phyloP scores from a whole-genome alignment of 2,113 vertebrate genomes.

The Felis chaus region DNA sequence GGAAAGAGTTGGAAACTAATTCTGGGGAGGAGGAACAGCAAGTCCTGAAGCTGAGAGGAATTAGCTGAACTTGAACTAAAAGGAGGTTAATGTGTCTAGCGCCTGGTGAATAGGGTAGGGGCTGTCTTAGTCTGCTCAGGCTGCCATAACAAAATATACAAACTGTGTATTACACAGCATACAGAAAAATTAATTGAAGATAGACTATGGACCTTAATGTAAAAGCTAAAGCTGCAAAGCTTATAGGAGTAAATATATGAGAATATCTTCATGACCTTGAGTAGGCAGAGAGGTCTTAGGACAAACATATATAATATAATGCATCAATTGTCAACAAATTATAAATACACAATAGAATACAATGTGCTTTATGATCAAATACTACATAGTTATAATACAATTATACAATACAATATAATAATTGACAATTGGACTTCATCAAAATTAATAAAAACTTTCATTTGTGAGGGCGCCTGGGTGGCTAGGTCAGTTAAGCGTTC shows the following conservation, averaged over 20 bases:
- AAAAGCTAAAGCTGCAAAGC: background rate
- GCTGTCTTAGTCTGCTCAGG: background rate
- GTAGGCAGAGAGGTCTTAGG: background rate
- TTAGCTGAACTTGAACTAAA: background rate
- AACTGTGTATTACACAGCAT: background rate
- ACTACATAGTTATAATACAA: background rate
- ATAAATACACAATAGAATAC: background rate
- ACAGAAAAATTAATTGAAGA: background rate
- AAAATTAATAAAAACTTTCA: background rate
- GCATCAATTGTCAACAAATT: background rate
- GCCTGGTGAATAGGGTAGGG: fast-evolving
- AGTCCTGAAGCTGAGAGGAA: background rate
- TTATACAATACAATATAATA: background rate
- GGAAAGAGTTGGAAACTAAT: background rate
- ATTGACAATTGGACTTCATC: background rate
- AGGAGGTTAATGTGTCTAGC: too few relatives aligned
- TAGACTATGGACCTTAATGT: background rate
- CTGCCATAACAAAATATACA: background rate
- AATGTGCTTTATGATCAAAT: background rate
- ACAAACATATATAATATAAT: background rate
- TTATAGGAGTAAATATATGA: background rate
- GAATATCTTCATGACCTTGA: background rate
- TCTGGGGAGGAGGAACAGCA: background rate
- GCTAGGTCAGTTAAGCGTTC: too few relatives aligned
- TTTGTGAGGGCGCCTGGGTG: background rate